Conservation (phyloP, 2,888 invertebrate genomes). For the Heteromurus nitidus region DNA sequence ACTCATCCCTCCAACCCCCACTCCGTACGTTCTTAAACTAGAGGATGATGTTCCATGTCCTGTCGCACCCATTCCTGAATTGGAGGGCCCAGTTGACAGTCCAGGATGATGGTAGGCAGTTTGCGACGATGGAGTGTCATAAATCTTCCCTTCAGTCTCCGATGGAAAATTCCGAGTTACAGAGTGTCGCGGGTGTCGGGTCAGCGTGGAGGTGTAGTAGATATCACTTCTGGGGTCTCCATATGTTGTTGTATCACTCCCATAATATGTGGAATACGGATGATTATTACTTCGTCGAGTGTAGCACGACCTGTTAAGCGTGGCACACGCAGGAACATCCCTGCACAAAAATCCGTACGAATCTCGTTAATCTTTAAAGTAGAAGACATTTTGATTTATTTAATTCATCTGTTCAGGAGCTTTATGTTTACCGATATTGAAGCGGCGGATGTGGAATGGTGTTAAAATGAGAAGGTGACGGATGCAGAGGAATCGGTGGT, state of each 20-base stretch:
- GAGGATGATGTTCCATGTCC: slow-evolving; percentile 61
- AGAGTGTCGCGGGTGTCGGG: slow-evolving; percentile 71
- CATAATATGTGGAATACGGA: slow-evolving; percentile 70
- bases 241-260: slow-evolving; percentile 68
- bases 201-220: slow-evolving; percentile 73
- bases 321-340: slow-evolving; percentile 73
- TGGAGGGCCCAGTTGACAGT: slow-evolving; percentile 32
- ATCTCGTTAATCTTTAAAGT: background rate
- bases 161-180: slow-evolving; percentile 60
- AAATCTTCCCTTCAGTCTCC: slow-evolving; percentile 66
- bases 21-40: slow-evolving; percentile 68
- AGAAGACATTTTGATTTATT: background rate
- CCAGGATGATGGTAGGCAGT: slow-evolving; percentile 61
- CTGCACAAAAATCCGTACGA: slow-evolving; percentile 41
- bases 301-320: slow-evolving; percentile 72
- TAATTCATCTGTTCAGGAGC: background rate
- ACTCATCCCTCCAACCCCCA: slow-evolving; percentile 58
- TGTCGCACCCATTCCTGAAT: slow-evolving; percentile 31
- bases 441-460: slow-evolving; percentile 73
- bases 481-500: slow-evolving; percentile 70
- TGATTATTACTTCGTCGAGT: slow-evolving; percentile 66
- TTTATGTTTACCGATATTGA: slow-evolving; percentile 69
- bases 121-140: slow-evolving; percentile 67
- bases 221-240: slow-evolving; percentile 73
- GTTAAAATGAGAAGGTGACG: slow-evolving; percentile 73